Base-by-base conservation (phyloP, 2,888 invertebrate genomes). In the Dryomyza anilis region DNA sequence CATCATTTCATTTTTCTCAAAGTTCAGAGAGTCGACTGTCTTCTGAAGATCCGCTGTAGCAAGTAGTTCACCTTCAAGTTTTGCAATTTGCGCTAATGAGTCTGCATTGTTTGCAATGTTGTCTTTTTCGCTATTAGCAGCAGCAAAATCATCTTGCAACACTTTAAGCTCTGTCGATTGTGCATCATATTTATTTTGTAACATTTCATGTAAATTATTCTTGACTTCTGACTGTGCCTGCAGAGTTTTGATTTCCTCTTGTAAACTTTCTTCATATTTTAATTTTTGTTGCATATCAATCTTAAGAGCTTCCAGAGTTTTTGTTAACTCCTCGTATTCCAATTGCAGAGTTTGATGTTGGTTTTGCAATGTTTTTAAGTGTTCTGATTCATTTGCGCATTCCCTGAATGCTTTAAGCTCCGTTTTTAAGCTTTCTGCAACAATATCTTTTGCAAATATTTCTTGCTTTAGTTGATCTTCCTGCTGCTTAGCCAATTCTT, bases 1-100 rank as follows among this genome's bases (percentile, higher is more conserved):
- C 16, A 91, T 87, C n/a, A 92, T 83, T 74, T 94, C 88, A 48
- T 88, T 87, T 76, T 91, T 89, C 73, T 91, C 89, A 7, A 84
- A 81, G 52, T 81, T 85, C 2, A 87, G 64, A 7, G 70, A 65
- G 7, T 81, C 79, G 27, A 78, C 56, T 52, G 75, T 58, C 62
- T 76, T 72, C 68, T 75, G 74, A n/a, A 76, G 61, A 60, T 78
- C 70, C 3, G 68, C 65, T 0, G 69, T 66, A 14, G 72, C 69
- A n/a, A 69, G 39, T 45, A 73, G 60, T 57, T 76, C 70, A 19
- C 68, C 64, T 50, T 74, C 74, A 2, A 72, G 62, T 33, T 75
- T 68, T 0, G 74, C 71, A 25, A 75, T 71, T 19, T 69, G 70
- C 2, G 60, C 63, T 10, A 70, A 48, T 19, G 69, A 48, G 2